These are phyloP conservation scores for Etheostoma cragini DNA, from an alignment of 2,113 vertebrate species.

Conservation along the genomic window DNA sequence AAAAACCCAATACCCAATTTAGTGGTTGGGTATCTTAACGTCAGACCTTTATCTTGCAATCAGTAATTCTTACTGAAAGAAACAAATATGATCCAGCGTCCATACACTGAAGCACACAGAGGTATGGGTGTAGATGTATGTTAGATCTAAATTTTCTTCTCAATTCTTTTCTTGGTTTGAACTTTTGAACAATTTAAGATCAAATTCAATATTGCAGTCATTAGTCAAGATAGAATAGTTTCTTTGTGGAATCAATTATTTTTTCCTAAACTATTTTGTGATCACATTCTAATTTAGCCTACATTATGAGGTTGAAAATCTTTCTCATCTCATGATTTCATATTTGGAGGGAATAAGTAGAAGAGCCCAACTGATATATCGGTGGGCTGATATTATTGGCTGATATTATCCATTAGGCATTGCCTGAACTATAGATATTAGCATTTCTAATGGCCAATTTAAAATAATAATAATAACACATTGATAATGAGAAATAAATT, in stretches of 20 bases:
- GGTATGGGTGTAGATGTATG: neutral
- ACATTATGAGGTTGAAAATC: neutral
- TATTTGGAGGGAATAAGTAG: no score
- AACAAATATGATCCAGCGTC: neutral
- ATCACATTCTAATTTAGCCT: neutral
- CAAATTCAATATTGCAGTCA: neutral
- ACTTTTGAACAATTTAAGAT: neutral
- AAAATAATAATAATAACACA: no score
- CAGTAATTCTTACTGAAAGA: constrained; percentile 18
- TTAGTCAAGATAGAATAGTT: neutral
- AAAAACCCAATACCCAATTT: constrained; percentile 34
- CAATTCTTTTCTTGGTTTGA: neutral
- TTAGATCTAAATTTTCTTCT: neutral
- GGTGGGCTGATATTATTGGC: no score
- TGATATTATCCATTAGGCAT: no score
- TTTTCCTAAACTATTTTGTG: neutral
- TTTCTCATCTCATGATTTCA: neutral
- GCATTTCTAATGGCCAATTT: no score
- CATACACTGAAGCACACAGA: neutral
- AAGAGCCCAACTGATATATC: no score
- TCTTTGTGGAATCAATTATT: neutral
- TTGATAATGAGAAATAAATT: no score
- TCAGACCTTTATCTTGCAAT: neutral
- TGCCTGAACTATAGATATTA: no score
- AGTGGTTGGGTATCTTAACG: neutral